Conservation (phyloP, 35 echinoderm and acorn worm genomes). For the Strongylocentrotus purpuratus region DNA sequence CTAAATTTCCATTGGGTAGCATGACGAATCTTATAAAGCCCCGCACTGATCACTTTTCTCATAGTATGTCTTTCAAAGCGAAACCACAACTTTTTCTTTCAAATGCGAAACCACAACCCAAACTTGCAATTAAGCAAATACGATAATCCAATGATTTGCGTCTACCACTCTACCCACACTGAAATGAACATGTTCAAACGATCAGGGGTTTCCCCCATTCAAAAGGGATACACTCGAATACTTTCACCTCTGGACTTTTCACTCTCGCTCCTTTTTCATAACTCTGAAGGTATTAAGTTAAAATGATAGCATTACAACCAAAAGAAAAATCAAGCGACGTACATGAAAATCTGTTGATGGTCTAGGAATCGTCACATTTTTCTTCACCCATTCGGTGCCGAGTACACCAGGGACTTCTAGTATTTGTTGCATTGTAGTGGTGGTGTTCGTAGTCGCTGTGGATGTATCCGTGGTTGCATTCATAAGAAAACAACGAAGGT, state of each 20-base stretch:
- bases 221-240: background rate
- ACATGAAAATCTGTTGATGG: conserved; percentile 4
- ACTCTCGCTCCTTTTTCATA: too few species aligned
- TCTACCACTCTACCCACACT: background rate
- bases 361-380: background rate
- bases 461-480: background rate
- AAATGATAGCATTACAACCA: background rate
- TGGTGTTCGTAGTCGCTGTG: background rate
- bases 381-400: background rate
- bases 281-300: too few species aligned
- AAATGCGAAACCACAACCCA: background rate
- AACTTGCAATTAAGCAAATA: background rate
- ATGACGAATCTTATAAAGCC: too few species aligned
- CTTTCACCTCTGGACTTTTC: background rate
- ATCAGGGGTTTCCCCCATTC: background rate
- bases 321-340: background rate
- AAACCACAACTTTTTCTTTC: too few species aligned
- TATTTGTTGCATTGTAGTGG: background rate
- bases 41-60: too few species aligned
- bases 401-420: background rate
- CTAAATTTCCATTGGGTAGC: too few species aligned
- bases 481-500: background rate
- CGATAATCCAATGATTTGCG: background rate
- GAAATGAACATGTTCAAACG: background rate
- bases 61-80: too few species aligned